Evolutionary conservation across 2,888 invertebrate species (phyloP).

Genomic region (Pachydiplax longipennis): DNA sequence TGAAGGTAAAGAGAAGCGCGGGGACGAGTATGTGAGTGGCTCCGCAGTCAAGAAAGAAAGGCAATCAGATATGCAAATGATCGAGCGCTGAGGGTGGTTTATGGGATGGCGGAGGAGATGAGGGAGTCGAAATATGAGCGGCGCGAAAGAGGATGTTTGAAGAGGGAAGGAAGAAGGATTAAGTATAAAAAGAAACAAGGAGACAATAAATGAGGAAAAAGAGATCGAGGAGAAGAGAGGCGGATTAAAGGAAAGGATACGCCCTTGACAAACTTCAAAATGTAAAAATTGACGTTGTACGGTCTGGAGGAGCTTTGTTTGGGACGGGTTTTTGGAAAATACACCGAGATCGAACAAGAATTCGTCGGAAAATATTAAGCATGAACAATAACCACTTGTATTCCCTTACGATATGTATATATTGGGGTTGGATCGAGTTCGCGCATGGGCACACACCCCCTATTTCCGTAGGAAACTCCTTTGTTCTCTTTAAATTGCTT

Average conservation of each 20-base stretch:
- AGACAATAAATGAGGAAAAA: not conserved
- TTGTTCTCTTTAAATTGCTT: too few species aligned
- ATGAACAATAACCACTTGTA: too few species aligned
- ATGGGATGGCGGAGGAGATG: not conserved
- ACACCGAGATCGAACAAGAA: too few species aligned
- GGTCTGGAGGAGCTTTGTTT: too few species aligned
- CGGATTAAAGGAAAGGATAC: not conserved
- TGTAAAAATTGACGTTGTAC: too few species aligned
- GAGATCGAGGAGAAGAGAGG: not conserved
- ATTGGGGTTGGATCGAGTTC: too few species aligned
- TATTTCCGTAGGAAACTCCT: too few species aligned
- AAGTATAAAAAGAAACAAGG: not conserved
- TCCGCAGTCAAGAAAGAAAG: not conserved
- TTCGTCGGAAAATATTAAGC: too few species aligned
- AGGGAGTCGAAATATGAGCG: not conserved
- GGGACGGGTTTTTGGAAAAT: too few species aligned
- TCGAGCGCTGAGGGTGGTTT: not conserved
- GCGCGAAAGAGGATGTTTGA: not conserved
- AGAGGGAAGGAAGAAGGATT: not conserved
- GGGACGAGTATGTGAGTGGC: not conserved
- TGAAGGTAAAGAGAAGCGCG: not conserved
- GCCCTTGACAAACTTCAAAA: too few species aligned
- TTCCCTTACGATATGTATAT: too few species aligned
- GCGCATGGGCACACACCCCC: too few species aligned
- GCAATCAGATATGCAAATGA: constrained; percentile 36